Evolutionary conservation across 2,888 invertebrate species (phyloP), one percentile per base, ranked within the genome.

Genomic region (Napeogenes inachia): DNA sequence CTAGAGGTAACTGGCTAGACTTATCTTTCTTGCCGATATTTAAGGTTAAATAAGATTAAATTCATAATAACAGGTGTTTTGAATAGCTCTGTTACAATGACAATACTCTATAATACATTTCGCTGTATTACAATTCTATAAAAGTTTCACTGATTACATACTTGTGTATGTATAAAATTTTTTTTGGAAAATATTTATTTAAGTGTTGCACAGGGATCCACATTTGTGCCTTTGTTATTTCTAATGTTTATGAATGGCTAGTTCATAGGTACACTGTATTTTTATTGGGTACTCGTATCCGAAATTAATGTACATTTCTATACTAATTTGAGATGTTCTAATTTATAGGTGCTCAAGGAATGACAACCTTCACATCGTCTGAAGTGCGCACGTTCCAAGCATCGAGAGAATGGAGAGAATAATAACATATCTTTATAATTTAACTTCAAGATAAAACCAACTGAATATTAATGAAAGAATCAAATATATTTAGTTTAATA

Each of bases 331-430:
- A 2, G 21, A 46, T 5, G 8, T 21, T 47, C 21, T n/a, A 47
- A 10, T 2, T 13, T 80, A 2, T 76, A 91, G 91, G 87, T 73
- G 84, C 87, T 46, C 89, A 89, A 81, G 91, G 90, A 21, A 71
- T 91, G 65, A 76, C 88, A 4, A 90, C 91, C 0, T 91, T 91
- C 72, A 82, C 90, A n/a, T 85, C 91, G 33, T 89, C 90, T 3
- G 91, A 91, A 80, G 89, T 91, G 1, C 81, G 91, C 66, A 90
- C 91, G 0, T 91, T 91, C 85, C 91, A 91, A 72, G 89, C 91
- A 5, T 80, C 87, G 2, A 80, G 90, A 64, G 87, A 87, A 65
- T 91, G 91, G 91, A 81, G 85, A 56, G 84, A 89, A 66, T 87
- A 82, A 62, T 10, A 64, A 45, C 55, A 56, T 30, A 21, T 38